These are phyloP conservation scores for Mellilla xanthometata DNA, from an alignment of 2,888 invertebrate genomes.

Conservation along the genomic window DNA sequence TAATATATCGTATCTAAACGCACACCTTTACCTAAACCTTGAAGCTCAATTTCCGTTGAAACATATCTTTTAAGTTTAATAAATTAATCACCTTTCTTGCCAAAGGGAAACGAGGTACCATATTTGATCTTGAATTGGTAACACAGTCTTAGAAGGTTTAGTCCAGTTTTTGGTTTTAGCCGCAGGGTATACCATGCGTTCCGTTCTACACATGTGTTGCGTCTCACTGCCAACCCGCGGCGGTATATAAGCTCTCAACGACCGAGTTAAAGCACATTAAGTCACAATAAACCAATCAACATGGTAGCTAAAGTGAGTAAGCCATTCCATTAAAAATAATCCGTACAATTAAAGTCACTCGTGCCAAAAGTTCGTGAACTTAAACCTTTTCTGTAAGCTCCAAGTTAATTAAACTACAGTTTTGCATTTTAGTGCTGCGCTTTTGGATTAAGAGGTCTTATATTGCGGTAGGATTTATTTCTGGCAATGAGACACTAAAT, in stretches of 20 bases:
- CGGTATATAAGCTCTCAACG: slow-evolving; percentile 58
- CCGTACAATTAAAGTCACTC: no score
- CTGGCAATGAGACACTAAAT: no score
- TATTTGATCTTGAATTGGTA: slow-evolving; percentile 32
- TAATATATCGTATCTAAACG: no score
- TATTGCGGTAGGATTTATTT: no score
- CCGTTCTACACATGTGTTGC: slow-evolving; percentile 23
- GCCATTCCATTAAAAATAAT: neutral
- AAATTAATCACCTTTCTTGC: slow-evolving; percentile 5
- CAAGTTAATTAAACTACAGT: no score
- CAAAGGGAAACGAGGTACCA: slow-evolving; percentile 5
- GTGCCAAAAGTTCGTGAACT: no score
- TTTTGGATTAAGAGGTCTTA: no score
- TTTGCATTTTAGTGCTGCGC: no score
- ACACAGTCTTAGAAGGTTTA: slow-evolving; percentile 39
- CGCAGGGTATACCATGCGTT: slow-evolving; percentile 25
- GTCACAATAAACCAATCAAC: slow-evolving; percentile 56
- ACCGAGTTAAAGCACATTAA: slow-evolving; percentile 48
- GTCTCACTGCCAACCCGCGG: slow-evolving; percentile 28
- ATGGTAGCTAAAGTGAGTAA: slow-evolving; percentile 72
- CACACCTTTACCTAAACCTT: no score
- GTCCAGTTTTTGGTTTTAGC: slow-evolving; percentile 46
- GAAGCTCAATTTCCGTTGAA: neutral
- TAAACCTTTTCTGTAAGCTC: no score
- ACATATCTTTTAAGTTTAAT: slow-evolving; percentile 1